Percentiles rank a stretch among this genome's conserved stretches.
phyloP scores from a whole-genome alignment of 2,113 vertebrate species.

The Hyaena hyaena region DNA sequence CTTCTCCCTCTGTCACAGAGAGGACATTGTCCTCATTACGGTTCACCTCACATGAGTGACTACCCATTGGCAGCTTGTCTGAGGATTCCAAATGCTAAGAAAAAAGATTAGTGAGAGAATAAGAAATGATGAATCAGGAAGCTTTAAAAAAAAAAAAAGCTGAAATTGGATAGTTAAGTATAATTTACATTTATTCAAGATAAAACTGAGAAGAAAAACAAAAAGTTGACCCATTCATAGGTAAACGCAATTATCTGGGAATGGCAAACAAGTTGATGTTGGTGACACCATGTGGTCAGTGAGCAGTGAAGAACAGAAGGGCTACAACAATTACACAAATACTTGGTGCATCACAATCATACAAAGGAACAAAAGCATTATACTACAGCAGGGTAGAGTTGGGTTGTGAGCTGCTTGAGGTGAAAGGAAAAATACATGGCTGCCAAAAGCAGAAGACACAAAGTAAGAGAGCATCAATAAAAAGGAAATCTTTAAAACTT shows the following conservation, averaged over 20 bases:
- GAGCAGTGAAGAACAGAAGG: neutral
- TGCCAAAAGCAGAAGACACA: neutral
- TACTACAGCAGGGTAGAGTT: neutral
- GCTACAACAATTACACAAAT: neutral
- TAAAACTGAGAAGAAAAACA: neutral
- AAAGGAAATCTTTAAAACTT: neutral
- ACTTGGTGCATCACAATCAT: neutral
- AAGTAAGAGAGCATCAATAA: neutral
- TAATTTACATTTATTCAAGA: conserved; percentile 45
- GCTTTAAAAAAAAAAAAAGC: neutral
- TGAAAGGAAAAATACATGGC: neutral
- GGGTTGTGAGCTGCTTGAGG: neutral
- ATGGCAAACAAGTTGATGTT: neutral
- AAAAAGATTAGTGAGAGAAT: conserved; percentile 71
- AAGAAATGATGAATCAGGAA: conserved; percentile 63
- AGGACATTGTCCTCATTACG: neutral
- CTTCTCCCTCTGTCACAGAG: conserved; percentile 53
- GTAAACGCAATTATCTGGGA: neutral
- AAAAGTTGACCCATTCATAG: neutral
- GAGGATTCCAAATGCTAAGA: conserved; percentile 59
- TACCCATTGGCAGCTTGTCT: conserved; percentile 34
- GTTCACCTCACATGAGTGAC: conserved; percentile 74
- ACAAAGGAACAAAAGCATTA: neutral
- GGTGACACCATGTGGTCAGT: neutral
- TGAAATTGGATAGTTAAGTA: conserved; percentile 17